Base-by-base conservation (phyloP, 1,140 invertebrate genomes). In the Pomacea maculata region DNA sequence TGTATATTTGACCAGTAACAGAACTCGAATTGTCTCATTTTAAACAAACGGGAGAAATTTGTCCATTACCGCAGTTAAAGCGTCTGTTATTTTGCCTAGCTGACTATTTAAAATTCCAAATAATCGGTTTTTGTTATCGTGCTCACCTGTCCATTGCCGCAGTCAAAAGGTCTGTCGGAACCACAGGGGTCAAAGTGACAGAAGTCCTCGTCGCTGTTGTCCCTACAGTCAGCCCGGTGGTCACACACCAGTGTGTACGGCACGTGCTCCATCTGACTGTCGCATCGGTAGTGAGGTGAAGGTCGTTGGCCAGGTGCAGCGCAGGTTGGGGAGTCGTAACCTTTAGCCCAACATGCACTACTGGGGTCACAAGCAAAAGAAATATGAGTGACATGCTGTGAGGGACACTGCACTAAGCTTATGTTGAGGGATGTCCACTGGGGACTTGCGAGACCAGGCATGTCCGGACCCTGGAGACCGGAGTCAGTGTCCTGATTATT, bases 191-290 rank as follows among this genome's bases (percentile, higher is more conserved):
- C 12, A 25, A 76, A 76, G 10, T 34, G 0, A 45, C 75, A 76
- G 63, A 76, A 65, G n/a, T 57, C 25, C 61, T 76, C 75, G 55
- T 76, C 75, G n/a, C 75, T 76, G 21, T 29, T 21, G 63, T 76
- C 75, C 15, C 63, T 65, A 21, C 75, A 76, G 64, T 76, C 75
- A 12, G 63, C 57, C 25, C 75, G 75, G 63, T 64, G 63, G 29
- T 76, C 75, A 65, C 75, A 76, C 75, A 76, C 75, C 12, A 76
- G 34, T 0, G 75, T 76, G 63, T 65, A 76, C 1, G 75, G 75
- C 75, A 76, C 75, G n/a, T 45, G 75, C 63, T 34, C 57, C 54
- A 12, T 14, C 12, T 7, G 45, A n/a, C 21, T 75, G 12, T 45
- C 73, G 15, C 73, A 75, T 10, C n/a, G 54, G 29, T 21, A 75